These are phyloP conservation scores for Lontra canadensis DNA, from an alignment of 2,113 vertebrate genomes.

Conservation along the genomic window DNA sequence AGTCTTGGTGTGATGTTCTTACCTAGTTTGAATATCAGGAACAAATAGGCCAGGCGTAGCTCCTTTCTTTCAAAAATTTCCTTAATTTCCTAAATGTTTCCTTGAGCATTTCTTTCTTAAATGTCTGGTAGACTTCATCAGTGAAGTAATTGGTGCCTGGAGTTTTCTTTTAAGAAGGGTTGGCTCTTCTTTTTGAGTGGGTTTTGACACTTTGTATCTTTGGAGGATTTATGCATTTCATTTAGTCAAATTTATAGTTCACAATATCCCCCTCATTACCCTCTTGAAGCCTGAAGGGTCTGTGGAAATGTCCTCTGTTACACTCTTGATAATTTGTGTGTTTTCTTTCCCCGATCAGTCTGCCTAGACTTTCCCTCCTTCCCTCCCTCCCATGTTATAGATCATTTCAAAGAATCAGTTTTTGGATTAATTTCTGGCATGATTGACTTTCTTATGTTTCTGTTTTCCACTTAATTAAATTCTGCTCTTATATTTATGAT, in stretches of 20 bases:
- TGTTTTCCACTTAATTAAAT: neutral
- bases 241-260: neutral
- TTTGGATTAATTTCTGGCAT: neutral
- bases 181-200: neutral
- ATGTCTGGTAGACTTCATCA: neutral
- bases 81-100: neutral
- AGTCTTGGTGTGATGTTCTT: neutral
- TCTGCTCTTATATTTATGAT: neutral
- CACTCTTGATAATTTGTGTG: neutral
- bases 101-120: neutral
- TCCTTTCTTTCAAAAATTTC: neutral
- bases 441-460: neutral
- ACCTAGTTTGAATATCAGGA: neutral
- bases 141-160: neutral
- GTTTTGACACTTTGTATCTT: neutral
- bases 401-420: neutral
- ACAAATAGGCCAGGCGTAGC: neutral
- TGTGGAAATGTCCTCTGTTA: neutral
- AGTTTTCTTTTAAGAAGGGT: neutral
- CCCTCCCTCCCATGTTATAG: neutral
- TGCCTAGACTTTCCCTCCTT: neutral
- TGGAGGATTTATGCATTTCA: neutral
- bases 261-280: neutral
- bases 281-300: neutral
- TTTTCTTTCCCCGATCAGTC: neutral